Conservation (phyloP, 2,888 invertebrate genomes). For the Cepaea hortensis region DNA sequence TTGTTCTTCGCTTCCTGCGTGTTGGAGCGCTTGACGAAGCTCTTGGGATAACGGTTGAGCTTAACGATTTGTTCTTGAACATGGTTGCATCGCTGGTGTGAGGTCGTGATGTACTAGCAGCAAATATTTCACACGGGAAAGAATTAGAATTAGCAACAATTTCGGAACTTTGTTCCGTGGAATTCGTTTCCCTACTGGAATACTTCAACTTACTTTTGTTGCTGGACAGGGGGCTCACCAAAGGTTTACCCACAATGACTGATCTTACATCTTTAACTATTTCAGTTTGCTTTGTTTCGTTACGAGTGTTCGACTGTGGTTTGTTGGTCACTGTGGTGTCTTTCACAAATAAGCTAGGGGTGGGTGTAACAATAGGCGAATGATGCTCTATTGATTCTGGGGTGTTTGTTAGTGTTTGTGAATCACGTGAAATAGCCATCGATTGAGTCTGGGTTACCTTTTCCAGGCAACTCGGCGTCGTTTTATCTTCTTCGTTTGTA, state of each 20-base stretch:
- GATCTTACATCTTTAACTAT: neutral
- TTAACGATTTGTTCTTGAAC: neutral
- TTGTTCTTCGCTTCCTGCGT: neutral
- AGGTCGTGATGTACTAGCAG: neutral
- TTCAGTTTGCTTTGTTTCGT: neutral
- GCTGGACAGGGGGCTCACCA: neutral
- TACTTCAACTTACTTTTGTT: neutral
- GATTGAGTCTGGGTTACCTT: neutral
- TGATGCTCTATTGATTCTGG: neutral
- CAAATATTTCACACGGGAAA: neutral
- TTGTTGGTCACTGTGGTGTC: neutral
- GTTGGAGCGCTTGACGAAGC: neutral
- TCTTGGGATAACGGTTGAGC: neutral
- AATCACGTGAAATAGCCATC: neutral
- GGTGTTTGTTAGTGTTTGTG: neutral
- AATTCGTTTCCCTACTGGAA: neutral
- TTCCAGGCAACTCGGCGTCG: neutral
- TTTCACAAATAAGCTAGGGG: neutral
- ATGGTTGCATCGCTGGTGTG: slow-evolving; percentile 4
- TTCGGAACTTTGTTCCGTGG: slow-evolving; percentile 7
- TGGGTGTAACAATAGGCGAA: no score
- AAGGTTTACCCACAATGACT: neutral
- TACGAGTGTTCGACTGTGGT: neutral
- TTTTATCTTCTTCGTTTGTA: neutral
- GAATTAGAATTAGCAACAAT: neutral